Percentiles rank a stretch among this genome's conserved stretches.
Evolutionary conservation across 2,113 vertebrate species (phyloP).

Genomic region (Rattus norvegicus): GRCr8 NC_086023.1:149423501-149424000

Average conservation of each 20-base stretch:
- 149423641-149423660: conserved; percentile 64
- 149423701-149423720: conserved; percentile 67
- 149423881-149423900: conserved; percentile 69
- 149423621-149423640: conserved; percentile 67
- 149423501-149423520: conserved; percentile 55
- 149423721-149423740: conserved; percentile 70
- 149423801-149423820: conserved; percentile 65
- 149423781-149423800: conserved; percentile 60
- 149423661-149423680: conserved; percentile 62
- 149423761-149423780: conserved; percentile 59
- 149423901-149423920: conserved; percentile 47
- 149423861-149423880: conserved; percentile 75
- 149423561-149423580: conserved; percentile 74
- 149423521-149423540: conserved; percentile 24
- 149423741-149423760: conserved; percentile 37
- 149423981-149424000: conserved; percentile 56
- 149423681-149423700: conserved; percentile 52
- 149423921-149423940: conserved; percentile 51
- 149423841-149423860: conserved; percentile 66
- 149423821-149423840: conserved; percentile 65
- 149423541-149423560: conserved; percentile 46
- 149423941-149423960: conserved; percentile 41
- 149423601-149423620: conserved; percentile 54
- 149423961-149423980: conserved; percentile 30
- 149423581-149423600: conserved; percentile 53